phyloP scores from a whole-genome alignment of 1,140 invertebrate species.

The Ostrea edulis region DNA sequence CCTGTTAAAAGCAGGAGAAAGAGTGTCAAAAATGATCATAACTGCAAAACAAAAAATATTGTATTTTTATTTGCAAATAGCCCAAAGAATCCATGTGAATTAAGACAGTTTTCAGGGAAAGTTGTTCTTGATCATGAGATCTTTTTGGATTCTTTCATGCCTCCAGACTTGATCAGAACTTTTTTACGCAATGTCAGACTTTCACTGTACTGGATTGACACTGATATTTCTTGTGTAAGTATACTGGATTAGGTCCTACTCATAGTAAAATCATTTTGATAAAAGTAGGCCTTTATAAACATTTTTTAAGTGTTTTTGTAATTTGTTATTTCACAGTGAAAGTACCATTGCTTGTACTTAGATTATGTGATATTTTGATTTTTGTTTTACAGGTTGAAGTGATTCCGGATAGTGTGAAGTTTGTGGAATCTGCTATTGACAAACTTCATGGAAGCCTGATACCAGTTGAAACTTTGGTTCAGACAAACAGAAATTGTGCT shows the following conservation, averaged over 20 bases:
- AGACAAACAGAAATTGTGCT: not conserved
- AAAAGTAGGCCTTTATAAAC: not conserved
- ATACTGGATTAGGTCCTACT: not conserved
- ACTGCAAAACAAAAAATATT: not conserved
- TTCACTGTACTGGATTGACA: constrained; percentile 22
- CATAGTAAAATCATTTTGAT: not conserved
- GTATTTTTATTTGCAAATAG: constrained; percentile 7
- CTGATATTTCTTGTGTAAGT: constrained; percentile 5
- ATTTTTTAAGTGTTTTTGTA: no score
- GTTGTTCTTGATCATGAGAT: constrained; percentile 11
- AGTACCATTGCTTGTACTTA: not conserved
- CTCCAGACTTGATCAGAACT: not conserved
- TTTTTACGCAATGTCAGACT: not conserved
- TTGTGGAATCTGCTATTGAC: constrained; percentile 9
- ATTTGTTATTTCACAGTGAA: no score
- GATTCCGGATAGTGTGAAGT: not conserved
- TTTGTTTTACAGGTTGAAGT: constrained; percentile 6
- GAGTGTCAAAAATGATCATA: not conserved
- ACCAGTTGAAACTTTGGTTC: constrained; percentile 4
- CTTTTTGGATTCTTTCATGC: constrained; percentile 22
- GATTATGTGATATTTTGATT: not conserved
- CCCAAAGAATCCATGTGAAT: not conserved
- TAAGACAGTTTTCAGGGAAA: constrained; percentile 29
- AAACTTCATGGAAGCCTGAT: constrained; percentile 22
- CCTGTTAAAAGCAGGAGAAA: not conserved